A percentile compares a stretch with the other conserved stretches of the same genome.
phyloP scores from a whole-genome alignment of 2,113 vertebrate species.

The Peucedramus taeniatus region DNA sequence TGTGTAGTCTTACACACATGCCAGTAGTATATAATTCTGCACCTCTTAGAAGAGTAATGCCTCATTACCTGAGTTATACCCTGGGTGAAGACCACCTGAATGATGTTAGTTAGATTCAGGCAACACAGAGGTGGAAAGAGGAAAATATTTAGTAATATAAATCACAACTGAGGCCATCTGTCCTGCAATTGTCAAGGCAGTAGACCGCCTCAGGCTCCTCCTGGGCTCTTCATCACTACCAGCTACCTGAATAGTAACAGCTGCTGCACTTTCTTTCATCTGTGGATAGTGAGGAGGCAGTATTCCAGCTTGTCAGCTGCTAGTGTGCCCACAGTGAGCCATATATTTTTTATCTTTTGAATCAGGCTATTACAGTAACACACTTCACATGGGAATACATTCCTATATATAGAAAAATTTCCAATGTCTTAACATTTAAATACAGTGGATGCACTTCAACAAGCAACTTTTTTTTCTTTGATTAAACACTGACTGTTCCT shows the following conservation, averaged over 20 bases:
- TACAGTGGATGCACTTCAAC: background rate
- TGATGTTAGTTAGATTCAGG: background rate
- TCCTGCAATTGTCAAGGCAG: constrained; percentile 63
- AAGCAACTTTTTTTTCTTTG: constrained; percentile 19
- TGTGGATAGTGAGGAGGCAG: constrained; percentile 33
- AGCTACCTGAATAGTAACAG: constrained; percentile 68
- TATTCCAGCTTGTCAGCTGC: constrained; percentile 58
- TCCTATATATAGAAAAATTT: constrained; percentile 32
- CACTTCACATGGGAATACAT: background rate
- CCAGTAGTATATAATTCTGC: background rate
- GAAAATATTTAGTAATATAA: constrained; percentile 54
- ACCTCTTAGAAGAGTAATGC: background rate
- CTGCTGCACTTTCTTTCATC: constrained; percentile 65
- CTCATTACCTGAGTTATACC: background rate
- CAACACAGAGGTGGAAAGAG: constrained; percentile 8
- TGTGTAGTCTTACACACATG: background rate
- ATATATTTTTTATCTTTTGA: constrained; percentile 62
- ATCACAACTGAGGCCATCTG: constrained; percentile 59
- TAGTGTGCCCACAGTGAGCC: constrained; percentile 31
- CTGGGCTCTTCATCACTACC: constrained; percentile 63
- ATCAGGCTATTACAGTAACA: constrained; percentile 32
- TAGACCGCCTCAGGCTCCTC: constrained; percentile 52
- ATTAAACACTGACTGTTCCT: constrained; percentile 20
- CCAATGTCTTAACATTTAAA: constrained; percentile 17
- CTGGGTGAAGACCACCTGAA: constrained; percentile 27